These are phyloP conservation scores for Meloe dianella DNA, from an alignment of 2,888 invertebrate species.

Conservation along the genomic window DNA sequence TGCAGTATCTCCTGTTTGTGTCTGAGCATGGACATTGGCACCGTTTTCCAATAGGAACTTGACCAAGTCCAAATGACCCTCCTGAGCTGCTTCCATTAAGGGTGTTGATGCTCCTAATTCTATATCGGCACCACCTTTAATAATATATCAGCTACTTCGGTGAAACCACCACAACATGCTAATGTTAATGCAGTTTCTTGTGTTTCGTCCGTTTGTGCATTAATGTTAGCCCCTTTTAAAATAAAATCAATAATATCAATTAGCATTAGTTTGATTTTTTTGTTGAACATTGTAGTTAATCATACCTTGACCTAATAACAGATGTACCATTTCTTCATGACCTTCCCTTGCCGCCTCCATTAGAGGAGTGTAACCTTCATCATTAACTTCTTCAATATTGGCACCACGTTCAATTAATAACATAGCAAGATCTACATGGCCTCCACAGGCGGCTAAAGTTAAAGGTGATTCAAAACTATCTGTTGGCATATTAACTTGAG, in stretches of 20 bases:
- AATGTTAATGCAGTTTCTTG: constrained; percentile 95
- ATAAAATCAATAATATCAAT: neutral
- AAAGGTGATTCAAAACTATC: constrained; percentile 99
- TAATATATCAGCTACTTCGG: constrained; percentile 93
- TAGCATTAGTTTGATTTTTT: neutral
- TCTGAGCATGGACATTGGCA: constrained; percentile 92
- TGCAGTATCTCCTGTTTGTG: constrained; percentile 84
- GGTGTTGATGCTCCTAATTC: constrained; percentile 96
- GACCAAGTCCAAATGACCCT: constrained; percentile 94
- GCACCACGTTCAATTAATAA: constrained; percentile 95
- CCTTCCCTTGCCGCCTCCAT: constrained; percentile 99
- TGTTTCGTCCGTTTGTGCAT: constrained; percentile 98
- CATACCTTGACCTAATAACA: constrained; percentile 84
- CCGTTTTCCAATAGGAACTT: constrained; percentile 83
- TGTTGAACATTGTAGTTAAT: neutral
- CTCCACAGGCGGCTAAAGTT: constrained; percentile 97
- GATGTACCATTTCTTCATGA: constrained; percentile 97
- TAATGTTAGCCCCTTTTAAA: constrained; percentile 81
- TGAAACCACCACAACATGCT: constrained; percentile 94
- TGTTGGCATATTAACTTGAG: constrained; percentile 99
- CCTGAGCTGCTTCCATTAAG: constrained; percentile 98
- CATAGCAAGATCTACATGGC: constrained; percentile 96
- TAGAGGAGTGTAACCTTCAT: constrained; percentile 98
- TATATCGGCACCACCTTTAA: constrained; percentile 92
- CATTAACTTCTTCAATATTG: constrained; percentile 98